Percentiles rank a stretch among this genome's conserved stretches.
Evolutionary conservation across 1,140 invertebrate species (phyloP).

Genomic region (Ruditapes philippinarum): DNA sequence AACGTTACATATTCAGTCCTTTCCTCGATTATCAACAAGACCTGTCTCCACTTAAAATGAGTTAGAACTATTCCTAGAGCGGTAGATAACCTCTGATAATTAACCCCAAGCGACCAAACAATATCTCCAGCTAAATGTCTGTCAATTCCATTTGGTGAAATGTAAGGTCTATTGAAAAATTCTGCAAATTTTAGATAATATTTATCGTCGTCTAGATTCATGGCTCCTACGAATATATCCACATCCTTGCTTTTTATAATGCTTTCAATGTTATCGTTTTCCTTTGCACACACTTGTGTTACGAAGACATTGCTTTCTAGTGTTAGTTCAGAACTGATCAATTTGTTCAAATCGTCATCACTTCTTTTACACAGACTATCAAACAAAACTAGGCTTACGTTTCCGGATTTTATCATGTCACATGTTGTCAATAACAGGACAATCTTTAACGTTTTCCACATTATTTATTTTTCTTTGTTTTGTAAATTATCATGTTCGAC

Average conservation of each 20-base stretch:
- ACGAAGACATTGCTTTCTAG: not conserved
- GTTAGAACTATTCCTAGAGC: not conserved
- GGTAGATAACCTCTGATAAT: not conserved
- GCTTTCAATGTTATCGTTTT: not conserved
- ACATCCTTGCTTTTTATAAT: not conserved
- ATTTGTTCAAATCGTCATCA: not conserved
- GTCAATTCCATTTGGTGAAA: not conserved
- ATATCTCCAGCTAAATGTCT: not conserved
- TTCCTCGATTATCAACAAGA: not conserved
- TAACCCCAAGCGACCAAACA: not conserved
- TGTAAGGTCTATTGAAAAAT: not conserved
- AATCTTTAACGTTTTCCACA: not conserved
- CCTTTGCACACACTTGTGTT: not conserved
- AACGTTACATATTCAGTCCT: not conserved
- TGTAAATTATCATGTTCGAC: not conserved
- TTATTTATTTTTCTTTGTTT: not conserved
- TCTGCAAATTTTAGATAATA: not conserved
- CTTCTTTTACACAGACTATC: not conserved
- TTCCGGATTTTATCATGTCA: not conserved
- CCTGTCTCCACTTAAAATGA: not conserved
- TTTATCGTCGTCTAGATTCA: not conserved
- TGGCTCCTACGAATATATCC: not conserved
- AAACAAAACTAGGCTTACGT: not conserved
- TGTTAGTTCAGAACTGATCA: not conserved
- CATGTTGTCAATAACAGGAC: not conserved